Conservation (phyloP, 2,113 vertebrate species). For the Pseudopodoces humilis region DNA sequence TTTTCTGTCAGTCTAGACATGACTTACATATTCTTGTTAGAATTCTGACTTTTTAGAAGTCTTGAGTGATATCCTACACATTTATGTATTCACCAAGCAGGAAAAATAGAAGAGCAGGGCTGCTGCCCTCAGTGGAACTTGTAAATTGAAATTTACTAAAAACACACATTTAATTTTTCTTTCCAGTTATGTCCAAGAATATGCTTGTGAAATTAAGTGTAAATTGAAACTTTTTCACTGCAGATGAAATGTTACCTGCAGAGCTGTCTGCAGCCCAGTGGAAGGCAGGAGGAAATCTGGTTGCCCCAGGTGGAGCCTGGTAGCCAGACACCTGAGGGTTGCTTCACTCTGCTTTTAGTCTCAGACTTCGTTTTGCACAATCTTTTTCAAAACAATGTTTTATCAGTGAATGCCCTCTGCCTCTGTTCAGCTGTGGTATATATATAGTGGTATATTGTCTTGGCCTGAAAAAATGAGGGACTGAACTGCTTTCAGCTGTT, state of each 20-base stretch:
- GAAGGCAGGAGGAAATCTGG: neutral
- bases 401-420: neutral
- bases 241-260: neutral
- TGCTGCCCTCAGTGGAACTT: neutral
- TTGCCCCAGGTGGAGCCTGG: neutral
- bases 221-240: neutral
- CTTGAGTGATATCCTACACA: neutral
- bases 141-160: neutral
- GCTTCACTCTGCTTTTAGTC: neutral
- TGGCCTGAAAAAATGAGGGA: neutral
- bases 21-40: neutral
- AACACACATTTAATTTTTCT: neutral
- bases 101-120: neutral
- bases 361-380: neutral
- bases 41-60: neutral
- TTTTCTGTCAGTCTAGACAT: conserved; percentile 1
- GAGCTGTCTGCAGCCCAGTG: neutral
- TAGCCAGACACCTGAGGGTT: neutral
- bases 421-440: neutral
- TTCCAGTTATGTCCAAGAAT: neutral
- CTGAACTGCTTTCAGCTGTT: neutral
- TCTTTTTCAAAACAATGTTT: neutral
- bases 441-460: neutral
- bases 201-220: neutral
- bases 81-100: neutral